phyloP scores from a whole-genome alignment of 1,140 invertebrate genomes.

The Trichonephila clavata region DNA sequence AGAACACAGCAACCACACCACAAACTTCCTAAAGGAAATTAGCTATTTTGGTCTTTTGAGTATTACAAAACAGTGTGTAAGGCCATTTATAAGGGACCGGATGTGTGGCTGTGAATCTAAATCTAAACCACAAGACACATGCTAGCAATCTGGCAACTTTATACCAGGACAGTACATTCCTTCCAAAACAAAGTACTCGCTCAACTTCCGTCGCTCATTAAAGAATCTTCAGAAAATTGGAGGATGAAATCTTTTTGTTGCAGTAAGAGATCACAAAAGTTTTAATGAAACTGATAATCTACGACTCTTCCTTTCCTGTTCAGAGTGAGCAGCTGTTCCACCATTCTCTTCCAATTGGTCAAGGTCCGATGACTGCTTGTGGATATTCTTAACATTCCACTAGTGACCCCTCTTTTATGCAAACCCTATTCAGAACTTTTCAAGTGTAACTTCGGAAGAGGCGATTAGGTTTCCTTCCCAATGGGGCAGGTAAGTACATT shows the following conservation, averaged over 20 bases:
- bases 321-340: not conserved
- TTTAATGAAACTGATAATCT: not conserved
- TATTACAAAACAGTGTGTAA: not conserved
- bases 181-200: not conserved
- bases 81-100: not conserved
- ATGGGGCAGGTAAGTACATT: too few relatives aligned
- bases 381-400: not conserved
- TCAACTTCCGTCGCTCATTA: not conserved
- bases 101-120: slow-evolving; percentile 4
- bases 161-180: not conserved
- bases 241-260: not conserved
- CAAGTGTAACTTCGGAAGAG: too few relatives aligned
- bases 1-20: not conserved
- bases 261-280: not conserved
- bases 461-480: too few relatives aligned
- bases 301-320: not conserved
- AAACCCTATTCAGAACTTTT: too few relatives aligned
- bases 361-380: not conserved
- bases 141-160: not conserved
- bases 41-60: not conserved
- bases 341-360: not conserved
- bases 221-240: not conserved
- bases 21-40: not conserved
- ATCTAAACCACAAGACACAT: slow-evolving; percentile 8
- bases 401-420: too few relatives aligned